Evolutionary conservation across 2,888 invertebrate genomes (phyloP).

Genomic region (Helobdella robusta): DNA sequence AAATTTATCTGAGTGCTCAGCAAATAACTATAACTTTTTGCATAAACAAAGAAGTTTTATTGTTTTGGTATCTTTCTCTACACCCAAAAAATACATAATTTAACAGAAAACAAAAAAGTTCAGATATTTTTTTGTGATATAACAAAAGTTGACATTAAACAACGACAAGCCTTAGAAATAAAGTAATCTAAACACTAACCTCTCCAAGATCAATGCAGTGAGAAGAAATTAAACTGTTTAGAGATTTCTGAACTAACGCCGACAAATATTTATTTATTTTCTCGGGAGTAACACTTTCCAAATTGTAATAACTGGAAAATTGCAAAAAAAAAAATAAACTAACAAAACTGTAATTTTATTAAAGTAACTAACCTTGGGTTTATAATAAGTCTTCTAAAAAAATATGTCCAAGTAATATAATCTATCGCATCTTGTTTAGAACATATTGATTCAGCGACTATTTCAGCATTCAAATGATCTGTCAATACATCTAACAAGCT

Average conservation of each 20-base stretch:
- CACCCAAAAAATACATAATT: too few species aligned
- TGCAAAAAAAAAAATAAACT: neutral
- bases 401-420: conserved; percentile 96
- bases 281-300: conserved; percentile 46
- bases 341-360: too few species aligned
- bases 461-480: conserved; percentile 93
- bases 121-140: too few species aligned
- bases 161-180: too few species aligned
- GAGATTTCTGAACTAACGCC: conserved; percentile 66
- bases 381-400: conserved; percentile 79
- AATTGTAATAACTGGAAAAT: conserved; percentile 42
- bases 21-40: too few species aligned
- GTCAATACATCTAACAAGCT: conserved; percentile 78
- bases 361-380: conserved; percentile 59
- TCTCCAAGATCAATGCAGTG: conserved; percentile 69
- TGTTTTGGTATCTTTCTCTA: too few species aligned
- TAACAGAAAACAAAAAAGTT: too few species aligned
- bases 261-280: conserved; percentile 62
- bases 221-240: conserved; percentile 64
- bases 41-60: too few species aligned
- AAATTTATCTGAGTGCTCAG: too few species aligned
- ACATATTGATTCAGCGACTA: conserved; percentile 81
- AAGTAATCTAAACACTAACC: conserved; percentile 31
- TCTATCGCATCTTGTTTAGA: conserved; percentile 85
- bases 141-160: too few species aligned